Base-by-base conservation (phyloP, 2,888 invertebrate species). In the Pollenia angustigena region DNA sequence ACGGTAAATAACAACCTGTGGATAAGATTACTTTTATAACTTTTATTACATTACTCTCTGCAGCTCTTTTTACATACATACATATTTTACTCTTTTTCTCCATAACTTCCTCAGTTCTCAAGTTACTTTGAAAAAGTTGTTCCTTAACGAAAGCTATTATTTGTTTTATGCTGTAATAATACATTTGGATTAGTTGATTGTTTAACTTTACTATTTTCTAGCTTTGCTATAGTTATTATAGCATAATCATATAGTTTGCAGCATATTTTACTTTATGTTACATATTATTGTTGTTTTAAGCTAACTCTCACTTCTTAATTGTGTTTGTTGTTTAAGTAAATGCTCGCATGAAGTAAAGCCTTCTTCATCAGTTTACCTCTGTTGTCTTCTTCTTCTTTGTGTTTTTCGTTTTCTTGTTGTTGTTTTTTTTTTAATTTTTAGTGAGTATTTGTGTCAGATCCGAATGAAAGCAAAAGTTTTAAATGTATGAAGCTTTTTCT, bases 391-490 rank as follows among this genome's bases (percentile, higher is more conserved):
- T 62, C n/a, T 12, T 32, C 18, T 42, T 62, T 6, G 40, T 60
- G 6, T 32, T 32, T 4, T 75, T 76, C 40, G 32, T 60, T 82
- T 75, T 75, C 23, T 74, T 60, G 52, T 66, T 75, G 18, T 78
- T 66, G 50, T 60, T 78, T 23, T 23, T 23, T 23, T 23, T 23
- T 50, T 23, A 23, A 60, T 66, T 56, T 72, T 74, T 16, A 76
- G 64, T 72, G 52, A 79, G 56, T 83, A 87, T 84, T 58, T 84
- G 81, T 87, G 87, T 87, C 87, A 87, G 60, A 48, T 56, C 58
- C 87, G 62, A 87, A 81, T 81, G 84, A 87, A 87, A 87, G 84
- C 87, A 87, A 87, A 84, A 87, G 87, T 87, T 78, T 60, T 80
- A 50, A 42, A 14, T 44, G 2, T 52, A 18, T 18, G 12, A 23